These are phyloP conservation scores for Periophthalmus modestus DNA, from an alignment of 2,113 vertebrate species.

Conservation along the genomic window DNA sequence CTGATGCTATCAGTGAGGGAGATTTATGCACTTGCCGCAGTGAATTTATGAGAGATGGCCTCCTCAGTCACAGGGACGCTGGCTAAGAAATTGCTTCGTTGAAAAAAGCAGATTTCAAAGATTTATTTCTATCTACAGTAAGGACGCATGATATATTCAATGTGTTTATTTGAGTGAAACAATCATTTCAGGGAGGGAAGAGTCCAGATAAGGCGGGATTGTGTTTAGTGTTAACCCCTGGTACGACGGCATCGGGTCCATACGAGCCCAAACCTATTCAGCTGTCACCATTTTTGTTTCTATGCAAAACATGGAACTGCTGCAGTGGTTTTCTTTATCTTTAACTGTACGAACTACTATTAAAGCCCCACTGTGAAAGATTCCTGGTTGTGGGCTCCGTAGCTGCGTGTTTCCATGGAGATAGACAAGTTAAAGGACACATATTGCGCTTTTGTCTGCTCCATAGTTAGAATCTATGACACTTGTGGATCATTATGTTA, in stretches of 20 bases:
- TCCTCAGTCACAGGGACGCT: constrained; percentile 65
- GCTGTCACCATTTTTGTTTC: constrained; percentile 58
- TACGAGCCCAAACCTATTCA: constrained; percentile 56
- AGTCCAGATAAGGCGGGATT: constrained; percentile 68
- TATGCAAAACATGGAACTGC: background rate
- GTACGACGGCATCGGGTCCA: constrained; percentile 18
- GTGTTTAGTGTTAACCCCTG: constrained; percentile 46
- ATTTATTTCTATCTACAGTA: constrained; percentile 75
- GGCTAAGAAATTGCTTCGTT: constrained; percentile 77
- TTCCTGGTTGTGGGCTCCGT: background rate
- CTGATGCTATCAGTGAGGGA: constrained; percentile 77
- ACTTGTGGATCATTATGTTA: no score
- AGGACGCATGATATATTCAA: constrained; percentile 78
- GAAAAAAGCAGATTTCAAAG: constrained; percentile 71
- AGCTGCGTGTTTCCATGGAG: no score
- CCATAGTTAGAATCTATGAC: no score
- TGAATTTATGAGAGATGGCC: constrained; percentile 77
- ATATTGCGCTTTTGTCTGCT: no score
- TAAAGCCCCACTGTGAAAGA: no score
- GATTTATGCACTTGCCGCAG: constrained; percentile 77
- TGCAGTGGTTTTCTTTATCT: constrained; percentile 42
- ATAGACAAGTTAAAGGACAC: no score
- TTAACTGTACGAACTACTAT: no score
- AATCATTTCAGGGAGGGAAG: constrained; percentile 74
- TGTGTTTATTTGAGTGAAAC: constrained; percentile 81